Base-by-base conservation (phyloP, 2,888 invertebrate species). In the Mythimna loreyi region DNA sequence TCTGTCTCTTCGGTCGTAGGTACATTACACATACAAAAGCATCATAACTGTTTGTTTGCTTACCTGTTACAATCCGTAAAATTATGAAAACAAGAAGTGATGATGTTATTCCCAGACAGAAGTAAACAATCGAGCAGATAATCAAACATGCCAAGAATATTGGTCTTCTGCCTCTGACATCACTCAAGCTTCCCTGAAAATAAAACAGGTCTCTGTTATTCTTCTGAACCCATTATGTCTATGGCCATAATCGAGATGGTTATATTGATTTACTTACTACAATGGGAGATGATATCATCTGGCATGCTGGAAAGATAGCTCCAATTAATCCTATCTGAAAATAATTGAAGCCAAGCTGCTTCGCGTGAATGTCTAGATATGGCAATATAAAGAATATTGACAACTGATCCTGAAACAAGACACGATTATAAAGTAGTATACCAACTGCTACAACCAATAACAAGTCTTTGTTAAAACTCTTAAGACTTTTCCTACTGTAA, bases 141-240 rank as follows among this genome's bases (percentile, higher is more conserved):
- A 92, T 72, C 64, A 96, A 80, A 52, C 93, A 93, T 59, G 92
- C 77, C 49, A 94, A 78, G 43, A 97, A 86, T 66, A 96, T 94
- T 65, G 91, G 87, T 87, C 94, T 96, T 79, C 96, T 91, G 67
- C 96, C 96, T 82, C 93, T 93, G 65, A 96, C 86, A 85, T 97
- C 97, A 86, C 96, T 96, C 88, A 96, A 93, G 83, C 96, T 96
- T 62, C 96, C 97, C 96, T 97, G 85, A 53, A 91, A 91, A 71
- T 45, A 52, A 72, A 69, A 67, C 28, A 50, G 6, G 1, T 13
- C 23, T 40, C 23, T 40, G 13, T 50, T 23, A 62, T 55, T 40
- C 4, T n/a, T 21, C n/a, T 16, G 19, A 11, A 2, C 19, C 25
- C 45, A 43, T 56, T 30, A 16, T 13, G 25, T 50, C 3, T 23